Base-by-base conservation (phyloP, 2,888 invertebrate species). In the Cheilosia impressa region DNA sequence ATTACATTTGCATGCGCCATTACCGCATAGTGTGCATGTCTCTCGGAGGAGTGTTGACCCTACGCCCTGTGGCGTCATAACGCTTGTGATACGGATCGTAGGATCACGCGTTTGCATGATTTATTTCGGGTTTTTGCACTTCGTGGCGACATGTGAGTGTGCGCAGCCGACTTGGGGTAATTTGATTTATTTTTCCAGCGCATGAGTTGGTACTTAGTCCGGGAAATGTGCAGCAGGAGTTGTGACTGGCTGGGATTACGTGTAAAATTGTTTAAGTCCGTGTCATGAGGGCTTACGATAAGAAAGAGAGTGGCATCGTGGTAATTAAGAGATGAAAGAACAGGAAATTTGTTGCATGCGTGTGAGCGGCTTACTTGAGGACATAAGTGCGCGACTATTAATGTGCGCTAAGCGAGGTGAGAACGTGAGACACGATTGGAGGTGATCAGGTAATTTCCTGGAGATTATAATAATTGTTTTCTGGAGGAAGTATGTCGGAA, bases 91-190 rank as follows among this genome's bases (percentile, higher is more conserved):
- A 76, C 72, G 66, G 66, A 81, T 80, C 85, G 69, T 22, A 52
- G 66, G 76, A 85, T 85, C 85, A 85, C 80, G 80, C 81, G 85
- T 85, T 81, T 76, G 85, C 76, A 72, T 81, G 85, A 85, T 85
- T 85, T 85, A 81, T 85, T 85, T 79, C 65, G 75, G 75, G 45
- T 47, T 84, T 45, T 77, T 79, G 66, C 53, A 68, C 53, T 65
- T 19, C 53, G 45, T 31, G 50, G 66, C 76, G 76, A 68, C 72
- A 85, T 66, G 55, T 72, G 71, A 13, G 38, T 66, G 55, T 72
- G 71, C 13, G 1, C 38, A 38, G 38, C 13, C 38, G 13, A 38
- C 38, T 13, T 53, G 69, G 58, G 72, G 62, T 68, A 76, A 80
- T 80, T 85, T 85, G 81, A 85, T 77, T 80, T 85, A 80, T 81